Evolutionary conservation across 2,113 vertebrate species (phyloP), one percentile per base, ranked within the genome.

Genomic region (Eolophus roseicapilla): DNA sequence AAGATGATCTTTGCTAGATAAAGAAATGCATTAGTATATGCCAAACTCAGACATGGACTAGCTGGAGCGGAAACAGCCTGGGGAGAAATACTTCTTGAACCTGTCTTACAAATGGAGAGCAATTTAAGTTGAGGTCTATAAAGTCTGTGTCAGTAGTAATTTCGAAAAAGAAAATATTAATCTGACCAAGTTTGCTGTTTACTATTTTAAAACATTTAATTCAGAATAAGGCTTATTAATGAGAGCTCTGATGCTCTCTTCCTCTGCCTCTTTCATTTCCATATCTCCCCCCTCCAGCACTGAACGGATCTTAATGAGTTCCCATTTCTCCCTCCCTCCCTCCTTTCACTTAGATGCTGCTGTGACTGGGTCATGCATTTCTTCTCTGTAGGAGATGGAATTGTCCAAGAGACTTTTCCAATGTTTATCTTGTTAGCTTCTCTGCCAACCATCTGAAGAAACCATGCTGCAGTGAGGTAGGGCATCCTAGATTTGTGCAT

Each of bases 241-340:
- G 43, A 85, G 31, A 35, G 6, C 13, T 46, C 9, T 77, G 43
- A n/a, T 57, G 23, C 18, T 75, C 12, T 35, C 7, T 86, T 55
- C 5, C 68, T 50, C 39, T 78, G 8, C 29, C 14, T 44, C n/a
- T 44, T 80, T 86, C 6, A 24, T 35, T 44, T 87, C n/a, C 14
- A 2, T 46, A 35, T 52, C 13, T 80, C 17, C 15, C 28, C 2
- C 37, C 5, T 33, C 7, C 14, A 59, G 23, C n/a, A 33, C 0
- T 52, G 29, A 65, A 10, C 7, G 9, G 33, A 16, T 11, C 53
- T 74, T 25, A 21, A 7, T 33, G 10, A 81, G 49, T 59, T 86
- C 11, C 53, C 16, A 5, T 28, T 86, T 41, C 35, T 41, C 63
- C 84, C 18, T 81, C 3, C 63, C 46, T 63, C 17, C 19, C 33